Base-by-base conservation (phyloP, 2,113 vertebrate genomes). In the Podarcis cretensis region DNA sequence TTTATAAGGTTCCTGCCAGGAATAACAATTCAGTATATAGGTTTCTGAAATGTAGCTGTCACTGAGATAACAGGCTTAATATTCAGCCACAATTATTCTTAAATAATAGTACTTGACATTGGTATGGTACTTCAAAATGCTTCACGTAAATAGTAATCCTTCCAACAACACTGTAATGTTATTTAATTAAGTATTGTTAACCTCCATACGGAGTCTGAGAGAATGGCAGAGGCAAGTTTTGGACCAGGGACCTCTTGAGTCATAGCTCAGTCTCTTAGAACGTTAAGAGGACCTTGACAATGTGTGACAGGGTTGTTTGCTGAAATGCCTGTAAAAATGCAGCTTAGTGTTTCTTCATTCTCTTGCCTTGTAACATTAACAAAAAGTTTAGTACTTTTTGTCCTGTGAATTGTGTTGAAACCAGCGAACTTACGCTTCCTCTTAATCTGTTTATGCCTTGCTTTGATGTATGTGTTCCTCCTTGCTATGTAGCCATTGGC, bases 301-400 rank as follows among this genome's bases (percentile, higher is more conserved):
- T 57, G 13, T 30, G 71, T 85, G 63, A 59, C 5, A 77, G 16
- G 74, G 74, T 30, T 12, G 37, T 85, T 76, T 76, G 7, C 3
- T 81, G 71, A 37, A 40, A 18, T 16, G 30, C 7, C 40, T 65
- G 23, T 43, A 1, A 81, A 63, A 75, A 59, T 40, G 30, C 1
- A 80, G 40, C 20, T 12, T 40, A 4, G n/a, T 6, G 69, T 76
- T 89, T 85, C 16, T 35, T 69, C 40, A 59, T 86, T 1, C 66
- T 63, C 43, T 68, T 57, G 5, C 35, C 81, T 14, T 25, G 5
- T 43, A 32, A 87, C 30, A 37, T 87, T 5, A 85, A 78, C 82
- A 66, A 59, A 90, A 63, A 87, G 66, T 23, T 83, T 90, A 87
- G 20, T 78, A 9, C 43, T 92, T 27, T 74, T 48, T 48, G 48